Evolutionary conservation across 2,113 vertebrate genomes (phyloP).

Genomic region (Phrynosoma blainvillii): DNA sequence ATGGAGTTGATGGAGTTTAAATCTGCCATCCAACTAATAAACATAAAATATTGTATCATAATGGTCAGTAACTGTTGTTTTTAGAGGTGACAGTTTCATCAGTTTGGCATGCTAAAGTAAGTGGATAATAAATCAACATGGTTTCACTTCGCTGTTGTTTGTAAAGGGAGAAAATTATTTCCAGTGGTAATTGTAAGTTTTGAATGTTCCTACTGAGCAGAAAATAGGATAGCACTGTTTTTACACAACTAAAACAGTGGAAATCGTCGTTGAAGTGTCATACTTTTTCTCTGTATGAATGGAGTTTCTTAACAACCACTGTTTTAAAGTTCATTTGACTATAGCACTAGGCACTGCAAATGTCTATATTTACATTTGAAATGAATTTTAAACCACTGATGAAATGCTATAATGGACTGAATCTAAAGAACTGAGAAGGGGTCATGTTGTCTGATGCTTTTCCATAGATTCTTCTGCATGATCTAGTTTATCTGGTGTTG

Average conservation of each 20-base stretch:
- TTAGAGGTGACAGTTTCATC: constrained; percentile 5
- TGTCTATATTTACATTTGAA: constrained; percentile 8
- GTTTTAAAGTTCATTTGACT: neutral
- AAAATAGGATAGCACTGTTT: constrained; percentile 8
- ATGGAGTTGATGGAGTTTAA: neutral
- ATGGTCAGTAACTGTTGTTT: constrained; percentile 15
- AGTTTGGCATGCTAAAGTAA: constrained; percentile 8
- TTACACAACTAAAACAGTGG: constrained; percentile 24
- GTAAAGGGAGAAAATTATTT: neutral
- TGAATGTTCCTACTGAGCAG: constrained; percentile 33
- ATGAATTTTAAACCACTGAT: neutral
- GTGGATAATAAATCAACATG: neutral
- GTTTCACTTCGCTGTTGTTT: neutral
- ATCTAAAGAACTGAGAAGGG: neutral
- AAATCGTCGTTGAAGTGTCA: constrained; percentile 17
- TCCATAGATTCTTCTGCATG: neutral
- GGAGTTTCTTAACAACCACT: neutral
- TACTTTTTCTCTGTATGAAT: constrained; percentile 11
- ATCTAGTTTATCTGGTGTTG: neutral
- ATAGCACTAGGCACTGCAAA: fast-evolving
- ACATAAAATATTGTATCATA: neutral
- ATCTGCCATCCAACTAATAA: neutral
- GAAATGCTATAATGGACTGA: neutral
- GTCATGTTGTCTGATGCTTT: neutral
- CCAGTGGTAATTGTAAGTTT: constrained; percentile 6